Evolutionary conservation across 2,797 vertebrate genomes (phyloP).

Genomic region (Numenius phaeopus): DNA sequence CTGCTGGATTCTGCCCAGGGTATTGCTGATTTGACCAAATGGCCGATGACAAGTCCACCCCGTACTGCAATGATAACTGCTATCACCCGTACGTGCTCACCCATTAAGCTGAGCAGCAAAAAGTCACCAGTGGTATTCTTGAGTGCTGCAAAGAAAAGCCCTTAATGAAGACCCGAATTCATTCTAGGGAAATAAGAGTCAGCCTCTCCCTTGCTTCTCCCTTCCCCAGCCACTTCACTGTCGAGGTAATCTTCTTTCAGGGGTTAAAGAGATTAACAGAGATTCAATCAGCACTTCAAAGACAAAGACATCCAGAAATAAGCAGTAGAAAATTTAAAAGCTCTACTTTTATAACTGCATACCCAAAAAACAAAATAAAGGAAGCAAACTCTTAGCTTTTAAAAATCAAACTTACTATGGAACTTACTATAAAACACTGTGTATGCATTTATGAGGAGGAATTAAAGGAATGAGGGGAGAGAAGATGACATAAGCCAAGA

Average conservation of each 20-base stretch:
- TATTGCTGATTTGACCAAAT: not conserved
- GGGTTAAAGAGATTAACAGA: conserved; percentile 51
- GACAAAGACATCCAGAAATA: conserved; percentile 10
- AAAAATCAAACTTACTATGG: not conserved
- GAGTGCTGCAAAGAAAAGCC: not conserved
- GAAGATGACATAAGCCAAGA: not conserved
- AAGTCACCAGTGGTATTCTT: not conserved
- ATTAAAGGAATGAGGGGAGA: not conserved
- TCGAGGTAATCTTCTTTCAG: conserved; percentile 40
- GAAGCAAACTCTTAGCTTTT: not conserved
- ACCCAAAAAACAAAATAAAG: not conserved
- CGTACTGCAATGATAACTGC: not conserved
- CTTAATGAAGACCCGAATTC: not conserved
- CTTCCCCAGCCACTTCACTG: conserved; percentile 17
- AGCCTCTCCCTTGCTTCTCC: not conserved
- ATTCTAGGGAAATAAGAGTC: not conserved
- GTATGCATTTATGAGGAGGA: not conserved
- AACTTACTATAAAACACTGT: not conserved
- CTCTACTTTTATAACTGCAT: not conserved
- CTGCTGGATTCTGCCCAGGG: not conserved
- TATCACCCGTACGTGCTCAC: accelerated
- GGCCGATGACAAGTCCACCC: not conserved
- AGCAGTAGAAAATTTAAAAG: not conserved
- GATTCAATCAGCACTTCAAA: conserved; percentile 51
- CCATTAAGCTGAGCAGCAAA: not conserved